Percentiles rank a stretch among this genome's conserved stretches.
Evolutionary conservation across 2,888 invertebrate genomes (phyloP).

Genomic region (Acleris literana): DNA sequence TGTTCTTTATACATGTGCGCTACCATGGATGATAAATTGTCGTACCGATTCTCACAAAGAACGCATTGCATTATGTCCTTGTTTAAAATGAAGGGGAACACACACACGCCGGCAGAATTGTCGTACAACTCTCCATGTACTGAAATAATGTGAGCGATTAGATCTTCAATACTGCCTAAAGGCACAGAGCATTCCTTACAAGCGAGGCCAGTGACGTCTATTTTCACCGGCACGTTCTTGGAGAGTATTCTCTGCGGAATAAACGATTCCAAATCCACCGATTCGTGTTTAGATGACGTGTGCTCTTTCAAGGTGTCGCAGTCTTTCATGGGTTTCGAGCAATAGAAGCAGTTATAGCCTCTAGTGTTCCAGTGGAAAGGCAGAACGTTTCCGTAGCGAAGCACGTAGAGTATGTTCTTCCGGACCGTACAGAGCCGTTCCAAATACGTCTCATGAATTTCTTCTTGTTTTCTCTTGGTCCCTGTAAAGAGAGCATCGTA

Average conservation of each 20-base stretch:
- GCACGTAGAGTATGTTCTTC: slow-evolving; percentile 57
- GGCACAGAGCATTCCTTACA: slow-evolving; percentile 57
- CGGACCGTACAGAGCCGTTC: slow-evolving; percentile 57
- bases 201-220: slow-evolving; percentile 57
- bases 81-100: slow-evolving; percentile 62
- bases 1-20: slow-evolving; percentile 68
- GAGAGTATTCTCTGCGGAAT: slow-evolving; percentile 58
- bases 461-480: slow-evolving; percentile 45
- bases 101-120: slow-evolving; percentile 49
- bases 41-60: slow-evolving; percentile 54
- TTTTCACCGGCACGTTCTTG: slow-evolving; percentile 68
- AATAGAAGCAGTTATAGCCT: slow-evolving; percentile 68
- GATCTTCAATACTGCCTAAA: slow-evolving; percentile 51
- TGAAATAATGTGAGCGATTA: slow-evolving; percentile 55
- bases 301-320: slow-evolving; percentile 58
- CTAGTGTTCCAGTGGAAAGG: slow-evolving; percentile 70
- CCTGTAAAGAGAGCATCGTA: slow-evolving; percentile 65
- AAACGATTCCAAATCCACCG: slow-evolving; percentile 52
- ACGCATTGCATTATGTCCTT: slow-evolving; percentile 58
- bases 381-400: slow-evolving; percentile 59
- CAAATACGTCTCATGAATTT: slow-evolving; percentile 48
- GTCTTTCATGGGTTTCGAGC: slow-evolving; percentile 59
- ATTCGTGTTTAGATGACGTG: slow-evolving; percentile 50
- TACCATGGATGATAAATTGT: slow-evolving; percentile 62
- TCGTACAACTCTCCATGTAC: slow-evolving; percentile 58